Base-by-base conservation (phyloP, 2,797 vertebrate species). In the Myiothlypis chrysogaster region DNA sequence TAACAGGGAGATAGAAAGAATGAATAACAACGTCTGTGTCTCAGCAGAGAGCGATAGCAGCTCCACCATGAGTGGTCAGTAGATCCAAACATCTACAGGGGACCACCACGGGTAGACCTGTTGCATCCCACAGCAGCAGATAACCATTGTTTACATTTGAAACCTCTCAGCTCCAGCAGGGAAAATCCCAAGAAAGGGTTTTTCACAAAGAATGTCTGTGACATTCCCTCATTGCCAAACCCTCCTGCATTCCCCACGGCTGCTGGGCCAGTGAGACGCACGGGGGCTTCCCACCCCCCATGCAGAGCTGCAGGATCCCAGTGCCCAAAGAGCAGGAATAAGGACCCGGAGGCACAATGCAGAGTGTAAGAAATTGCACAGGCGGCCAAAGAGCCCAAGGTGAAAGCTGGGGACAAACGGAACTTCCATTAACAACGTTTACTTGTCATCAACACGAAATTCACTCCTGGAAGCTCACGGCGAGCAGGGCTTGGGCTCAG, bases 231-330 rank as follows among this genome's bases (percentile, higher is more conserved):
- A 1, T 0, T 64, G 37, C 34, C 56, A 55, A 46, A 30, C 1
- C 5, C 0, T 0, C 16, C 2, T n/a, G 21, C 9, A 0, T 2
- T 14, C 2, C 30, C n/a, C 2, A 0, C 2, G 27, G 24, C 32
- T 17, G n/a, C 2, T 14, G 49, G 16, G 49, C 7, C n/a, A 11
- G 35, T 1, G 1, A 1, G 3, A 30, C 27, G 15, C 2, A 2
- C 1, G 1, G 32, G 23, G 57, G 17, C 17, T 59, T 59, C 57
- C 35, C 35, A 20, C 3, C 12, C 14, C 19, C 1, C 0, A 3
- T 9, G 56, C 56, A 68, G 35, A 43, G 14, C 63, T 43, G 19
- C 16, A 35, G 20, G 6, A 17, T 24, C 23, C 39, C 37, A 23
- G 30, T 0, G 2, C 35, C 14, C 60, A 52, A 55, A 52, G 2